These are phyloP conservation scores for Gallinago undulata DNA, from an alignment of 2,113 vertebrate species.

Conservation along the genomic window DNA sequence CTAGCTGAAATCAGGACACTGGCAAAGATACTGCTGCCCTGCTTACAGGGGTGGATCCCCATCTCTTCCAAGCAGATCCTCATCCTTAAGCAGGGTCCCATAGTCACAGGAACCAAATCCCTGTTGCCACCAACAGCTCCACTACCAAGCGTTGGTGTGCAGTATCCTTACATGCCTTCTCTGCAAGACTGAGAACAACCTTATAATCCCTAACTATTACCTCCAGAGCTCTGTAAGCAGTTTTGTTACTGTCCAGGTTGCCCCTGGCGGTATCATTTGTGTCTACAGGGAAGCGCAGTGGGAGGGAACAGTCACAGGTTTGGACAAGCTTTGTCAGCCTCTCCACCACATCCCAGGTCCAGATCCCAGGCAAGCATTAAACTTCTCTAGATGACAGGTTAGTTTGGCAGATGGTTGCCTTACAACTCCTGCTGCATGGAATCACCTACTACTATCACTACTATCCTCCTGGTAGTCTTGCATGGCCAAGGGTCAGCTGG, in stretches of 20 bases:
- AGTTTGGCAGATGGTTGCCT: not conserved
- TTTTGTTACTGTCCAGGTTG: not conserved
- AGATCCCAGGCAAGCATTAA: not conserved
- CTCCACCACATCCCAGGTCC: not conserved
- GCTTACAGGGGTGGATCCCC: not conserved
- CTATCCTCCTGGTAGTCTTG: not conserved
- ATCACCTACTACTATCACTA: not conserved
- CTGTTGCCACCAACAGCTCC: not conserved
- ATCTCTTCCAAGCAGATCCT: not conserved
- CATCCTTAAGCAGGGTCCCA: not conserved
- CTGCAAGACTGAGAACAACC: not conserved
- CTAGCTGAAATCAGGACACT: not conserved
- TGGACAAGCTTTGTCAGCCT: not conserved
- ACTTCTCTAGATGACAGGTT: not conserved
- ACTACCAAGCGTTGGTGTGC: not conserved
- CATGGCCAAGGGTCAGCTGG: not conserved
- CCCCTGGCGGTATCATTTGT: not conserved
- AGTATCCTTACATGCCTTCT: not conserved
- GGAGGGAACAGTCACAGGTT: not conserved
- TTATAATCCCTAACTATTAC: accelerated
- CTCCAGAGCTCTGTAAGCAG: not conserved
- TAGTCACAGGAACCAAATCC: not conserved
- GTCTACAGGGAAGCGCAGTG: not conserved
- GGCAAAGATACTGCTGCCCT: not conserved
- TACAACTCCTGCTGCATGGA: not conserved